Percentiles rank a stretch among this genome's conserved stretches.
phyloP scores from a whole-genome alignment of 2,113 vertebrate genomes.

The Balaeniceps rex region DNA sequence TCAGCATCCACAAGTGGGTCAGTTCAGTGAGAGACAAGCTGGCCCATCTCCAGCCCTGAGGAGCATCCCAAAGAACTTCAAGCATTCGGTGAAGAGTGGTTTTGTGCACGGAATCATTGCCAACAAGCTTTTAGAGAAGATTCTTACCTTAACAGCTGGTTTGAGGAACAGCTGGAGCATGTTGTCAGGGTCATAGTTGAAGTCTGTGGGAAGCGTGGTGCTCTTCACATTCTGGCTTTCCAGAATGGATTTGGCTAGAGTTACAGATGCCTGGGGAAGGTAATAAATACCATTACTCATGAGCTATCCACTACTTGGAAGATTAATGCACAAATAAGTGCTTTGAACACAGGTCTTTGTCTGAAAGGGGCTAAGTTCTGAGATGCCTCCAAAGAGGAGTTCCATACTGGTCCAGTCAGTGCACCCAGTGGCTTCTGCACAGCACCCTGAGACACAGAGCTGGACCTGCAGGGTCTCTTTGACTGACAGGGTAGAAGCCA shows the following conservation, averaged over 20 bases:
- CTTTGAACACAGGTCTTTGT: not conserved
- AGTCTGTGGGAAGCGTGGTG: constrained; percentile 86
- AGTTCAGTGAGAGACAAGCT: not conserved
- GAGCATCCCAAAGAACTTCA: not conserved
- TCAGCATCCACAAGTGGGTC: not conserved
- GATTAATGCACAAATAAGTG: not conserved
- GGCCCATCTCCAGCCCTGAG: accelerated
- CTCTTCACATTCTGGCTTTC: constrained; percentile 73
- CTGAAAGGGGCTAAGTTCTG: not conserved
- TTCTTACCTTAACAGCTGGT: constrained; percentile 78
- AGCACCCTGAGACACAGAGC: not conserved
- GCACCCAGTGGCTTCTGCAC: not conserved
- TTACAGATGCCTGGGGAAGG: constrained; percentile 76
- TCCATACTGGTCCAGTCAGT: not conserved
- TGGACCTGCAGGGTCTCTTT: not conserved
- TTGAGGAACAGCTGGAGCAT: constrained; percentile 85
- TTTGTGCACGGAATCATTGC: not conserved
- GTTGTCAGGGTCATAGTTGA: constrained; percentile 81
- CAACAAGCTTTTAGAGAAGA: not conserved
- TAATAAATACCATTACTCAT: not conserved
- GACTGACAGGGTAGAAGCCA: not conserved
- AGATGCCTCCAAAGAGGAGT: not conserved
- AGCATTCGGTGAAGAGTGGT: not conserved
- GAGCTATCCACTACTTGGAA: not conserved
- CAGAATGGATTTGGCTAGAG: constrained; percentile 80